phyloP scores from a whole-genome alignment of 2,113 vertebrate species.

The Brachionichthys hirsutus region DNA sequence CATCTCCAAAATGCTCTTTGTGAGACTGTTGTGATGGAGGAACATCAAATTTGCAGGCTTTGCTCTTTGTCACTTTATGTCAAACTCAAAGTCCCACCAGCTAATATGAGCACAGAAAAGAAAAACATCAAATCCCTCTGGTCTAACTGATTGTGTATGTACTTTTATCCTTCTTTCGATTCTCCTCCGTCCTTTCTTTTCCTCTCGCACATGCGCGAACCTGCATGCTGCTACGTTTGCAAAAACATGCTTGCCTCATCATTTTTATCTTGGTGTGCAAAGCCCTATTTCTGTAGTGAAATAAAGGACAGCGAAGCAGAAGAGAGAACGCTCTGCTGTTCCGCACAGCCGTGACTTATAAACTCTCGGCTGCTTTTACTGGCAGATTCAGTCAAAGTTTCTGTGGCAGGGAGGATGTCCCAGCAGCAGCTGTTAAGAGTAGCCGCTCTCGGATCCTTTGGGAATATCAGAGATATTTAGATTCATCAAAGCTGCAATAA shows the following conservation, averaged over 20 bases:
- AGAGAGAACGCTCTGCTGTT: conserved; percentile 41
- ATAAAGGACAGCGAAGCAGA: conserved; percentile 60
- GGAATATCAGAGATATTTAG: conserved; percentile 49
- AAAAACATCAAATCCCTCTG: conserved; percentile 2
- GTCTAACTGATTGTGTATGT: conserved; percentile 10
- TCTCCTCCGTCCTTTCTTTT: conserved; percentile 13
- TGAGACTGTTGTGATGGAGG: conserved; percentile 24
- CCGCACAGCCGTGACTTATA: conserved; percentile 15
- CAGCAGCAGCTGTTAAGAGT: conserved; percentile 31
- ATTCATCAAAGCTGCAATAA: conserved; percentile 53
- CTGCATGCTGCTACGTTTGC: conserved; percentile 56
- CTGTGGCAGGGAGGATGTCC: conserved; percentile 1
- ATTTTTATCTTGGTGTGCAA: conserved; percentile 69
- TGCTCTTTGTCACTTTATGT: conserved; percentile 62
- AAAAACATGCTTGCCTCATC: conserved; percentile 71
- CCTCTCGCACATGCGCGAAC: conserved; percentile 16
- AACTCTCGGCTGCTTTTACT: conserved; percentile 12
- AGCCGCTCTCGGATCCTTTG: conserved; percentile 48
- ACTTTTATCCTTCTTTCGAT: conserved; percentile 27
- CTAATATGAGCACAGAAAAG: conserved; percentile 18
- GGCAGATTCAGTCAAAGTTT: conserved; percentile 45
- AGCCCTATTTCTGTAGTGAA: conserved; percentile 66
- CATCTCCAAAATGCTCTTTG: conserved; percentile 41
- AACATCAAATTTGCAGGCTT: conserved; percentile 57
- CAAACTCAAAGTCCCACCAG: conserved; percentile 36